Evolutionary conservation across 2,113 vertebrate species (phyloP).

Genomic region (Urocolius indicus): DNA sequence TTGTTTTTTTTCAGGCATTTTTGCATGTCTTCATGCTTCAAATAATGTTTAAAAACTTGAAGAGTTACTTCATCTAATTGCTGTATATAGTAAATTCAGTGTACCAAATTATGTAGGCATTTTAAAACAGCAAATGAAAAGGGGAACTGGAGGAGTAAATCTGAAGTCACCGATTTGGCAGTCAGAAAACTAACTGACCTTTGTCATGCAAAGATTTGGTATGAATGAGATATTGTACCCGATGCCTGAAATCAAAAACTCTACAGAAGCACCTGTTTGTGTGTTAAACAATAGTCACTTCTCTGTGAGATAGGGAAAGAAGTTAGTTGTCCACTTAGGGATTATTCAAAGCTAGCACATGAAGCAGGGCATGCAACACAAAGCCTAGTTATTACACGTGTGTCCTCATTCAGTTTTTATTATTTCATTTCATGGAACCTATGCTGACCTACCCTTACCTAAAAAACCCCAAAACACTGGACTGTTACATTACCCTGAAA

Average conservation of each 20-base stretch:
- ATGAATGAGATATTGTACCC: not conserved
- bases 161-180: not conserved
- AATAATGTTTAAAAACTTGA: constrained; percentile 35
- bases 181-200: not conserved
- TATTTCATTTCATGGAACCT: not conserved
- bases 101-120: not conserved
- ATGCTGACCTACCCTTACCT: not conserved
- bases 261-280: not conserved
- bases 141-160: not conserved
- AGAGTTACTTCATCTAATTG: constrained; percentile 13
- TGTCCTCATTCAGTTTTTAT: not conserved
- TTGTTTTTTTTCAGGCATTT: constrained; percentile 41
- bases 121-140: constrained; percentile 6
- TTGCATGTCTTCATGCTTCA: constrained; percentile 28
- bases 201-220: not conserved
- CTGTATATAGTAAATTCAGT: not conserved
- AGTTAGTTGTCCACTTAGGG: not conserved
- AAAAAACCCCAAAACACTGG: not conserved
- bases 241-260: not conserved
- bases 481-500: not conserved
- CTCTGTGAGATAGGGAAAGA: not conserved
- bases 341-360: not conserved
- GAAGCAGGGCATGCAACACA: not conserved
- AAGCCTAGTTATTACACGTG: not conserved
- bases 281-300: not conserved